These are phyloP conservation scores for Chamaea fasciata DNA, from an alignment of 2,113 vertebrate species.

Conservation along the genomic window DNA sequence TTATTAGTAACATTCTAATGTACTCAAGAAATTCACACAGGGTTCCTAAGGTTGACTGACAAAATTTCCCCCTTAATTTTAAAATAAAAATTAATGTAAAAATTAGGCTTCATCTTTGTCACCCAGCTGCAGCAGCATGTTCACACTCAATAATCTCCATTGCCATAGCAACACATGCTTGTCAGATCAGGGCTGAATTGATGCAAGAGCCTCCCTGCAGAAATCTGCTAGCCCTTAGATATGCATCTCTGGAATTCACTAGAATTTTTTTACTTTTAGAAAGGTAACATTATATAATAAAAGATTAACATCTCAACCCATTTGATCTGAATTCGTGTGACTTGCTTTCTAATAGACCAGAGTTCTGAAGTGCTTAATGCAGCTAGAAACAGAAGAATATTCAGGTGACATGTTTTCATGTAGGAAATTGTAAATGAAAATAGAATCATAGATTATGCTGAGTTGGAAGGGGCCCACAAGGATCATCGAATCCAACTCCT, in stretches of 20 bases:
- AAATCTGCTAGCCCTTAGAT: neutral
- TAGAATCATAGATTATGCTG: neutral
- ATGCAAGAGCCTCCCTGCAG: neutral
- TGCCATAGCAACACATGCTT: conserved; percentile 45
- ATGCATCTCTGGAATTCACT: neutral
- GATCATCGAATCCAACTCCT: rapidly evolving
- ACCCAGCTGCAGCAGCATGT: neutral
- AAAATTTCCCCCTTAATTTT: neutral
- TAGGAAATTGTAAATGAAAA: neutral
- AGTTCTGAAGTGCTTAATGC: neutral
- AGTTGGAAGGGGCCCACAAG: neutral
- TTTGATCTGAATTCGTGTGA: neutral
- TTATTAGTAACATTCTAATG: neutral
- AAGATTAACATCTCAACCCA: neutral
- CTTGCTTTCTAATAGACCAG: neutral
- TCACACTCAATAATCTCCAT: neutral
- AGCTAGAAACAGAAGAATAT: neutral
- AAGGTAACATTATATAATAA: neutral
- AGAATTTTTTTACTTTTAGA: neutral
- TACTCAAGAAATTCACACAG: neutral
- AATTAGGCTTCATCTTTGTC: neutral
- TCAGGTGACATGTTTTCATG: neutral
- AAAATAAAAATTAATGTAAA: neutral
- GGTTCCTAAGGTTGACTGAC: neutral
- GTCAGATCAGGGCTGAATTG: neutral